Conservation (phyloP, 2,888 invertebrate genomes). For the Cantharis flavilabris region DNA sequence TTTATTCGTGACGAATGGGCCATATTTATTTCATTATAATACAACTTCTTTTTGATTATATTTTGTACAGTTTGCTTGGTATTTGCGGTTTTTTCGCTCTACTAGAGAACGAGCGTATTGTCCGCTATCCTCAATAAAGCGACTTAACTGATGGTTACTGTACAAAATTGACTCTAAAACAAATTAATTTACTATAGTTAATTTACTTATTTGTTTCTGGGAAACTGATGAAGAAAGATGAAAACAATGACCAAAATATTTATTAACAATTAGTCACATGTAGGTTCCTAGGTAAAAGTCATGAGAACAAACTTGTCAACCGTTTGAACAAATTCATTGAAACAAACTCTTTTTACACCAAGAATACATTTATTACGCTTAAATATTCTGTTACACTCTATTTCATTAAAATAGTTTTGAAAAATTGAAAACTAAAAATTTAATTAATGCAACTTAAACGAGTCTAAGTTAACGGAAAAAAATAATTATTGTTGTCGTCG, state of each 20-base stretch:
- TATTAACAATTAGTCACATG: neutral
- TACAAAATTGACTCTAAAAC: neutral
- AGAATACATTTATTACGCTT: neutral
- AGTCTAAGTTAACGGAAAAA: neutral
- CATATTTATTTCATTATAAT: neutral
- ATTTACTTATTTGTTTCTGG: neutral
- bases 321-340: neutral
- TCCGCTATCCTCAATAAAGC: neutral
- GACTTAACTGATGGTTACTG: neutral
- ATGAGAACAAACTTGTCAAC: neutral
- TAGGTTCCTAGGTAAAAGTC: neutral
- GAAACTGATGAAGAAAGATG: neutral
- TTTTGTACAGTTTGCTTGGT: neutral
- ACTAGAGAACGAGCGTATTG: conserved; percentile 1
- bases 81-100: conserved; percentile 3
- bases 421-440: neutral
- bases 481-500: neutral
- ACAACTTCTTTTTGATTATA: neutral
- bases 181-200: conserved; percentile 1
- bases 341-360: neutral
- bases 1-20: conserved; percentile 1
- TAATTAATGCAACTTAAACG: neutral
- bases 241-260: neutral
- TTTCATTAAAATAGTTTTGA: neutral
- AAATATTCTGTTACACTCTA: neutral